These are phyloP conservation scores for Crossocerus cetratus DNA, from an alignment of 2,888 invertebrate species.

Conservation along the genomic window DNA sequence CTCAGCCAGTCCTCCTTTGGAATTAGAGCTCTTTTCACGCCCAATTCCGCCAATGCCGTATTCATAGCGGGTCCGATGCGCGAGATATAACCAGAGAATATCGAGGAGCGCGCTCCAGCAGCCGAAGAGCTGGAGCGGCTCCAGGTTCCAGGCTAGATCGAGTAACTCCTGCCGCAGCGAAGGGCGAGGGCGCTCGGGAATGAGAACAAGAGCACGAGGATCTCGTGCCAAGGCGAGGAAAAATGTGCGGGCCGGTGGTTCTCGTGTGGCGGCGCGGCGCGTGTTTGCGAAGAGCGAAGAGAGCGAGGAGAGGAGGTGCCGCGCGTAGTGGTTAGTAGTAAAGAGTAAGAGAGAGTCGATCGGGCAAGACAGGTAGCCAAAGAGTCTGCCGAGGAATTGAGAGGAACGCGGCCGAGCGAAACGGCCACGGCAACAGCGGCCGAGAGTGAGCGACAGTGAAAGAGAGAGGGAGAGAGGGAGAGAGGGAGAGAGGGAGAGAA, in stretches of 20 bases:
- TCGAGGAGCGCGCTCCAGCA: neutral
- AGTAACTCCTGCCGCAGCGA: conserved; percentile 63
- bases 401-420: conserved; percentile 9
- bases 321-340: conserved; percentile 11
- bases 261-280: neutral
- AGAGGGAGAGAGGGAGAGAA: conserved; percentile 39
- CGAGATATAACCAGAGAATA: neutral
- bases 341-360: conserved; percentile 23
- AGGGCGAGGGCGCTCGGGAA: conserved; percentile 36
- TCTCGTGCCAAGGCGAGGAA: conserved; percentile 24
- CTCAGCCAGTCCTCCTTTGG: neutral
- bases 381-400: conserved; percentile 40
- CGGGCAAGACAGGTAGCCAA: conserved; percentile 66
- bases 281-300: conserved; percentile 17
- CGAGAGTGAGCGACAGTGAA: neutral
- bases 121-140: neutral
- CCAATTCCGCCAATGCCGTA: neutral
- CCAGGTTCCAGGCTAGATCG: conserved; percentile 42
- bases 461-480: conserved; percentile 11
- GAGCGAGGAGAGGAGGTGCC: conserved; percentile 11
- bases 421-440: conserved; percentile 4
- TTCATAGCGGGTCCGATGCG: conserved; percentile 11
- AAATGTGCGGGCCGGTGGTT: conserved; percentile 35
- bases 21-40: neutral
- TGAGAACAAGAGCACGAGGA: conserved; percentile 46